Conservation (phyloP, 2,113 vertebrate genomes). For the Gnathonemus echidnorhynchus region DNA sequence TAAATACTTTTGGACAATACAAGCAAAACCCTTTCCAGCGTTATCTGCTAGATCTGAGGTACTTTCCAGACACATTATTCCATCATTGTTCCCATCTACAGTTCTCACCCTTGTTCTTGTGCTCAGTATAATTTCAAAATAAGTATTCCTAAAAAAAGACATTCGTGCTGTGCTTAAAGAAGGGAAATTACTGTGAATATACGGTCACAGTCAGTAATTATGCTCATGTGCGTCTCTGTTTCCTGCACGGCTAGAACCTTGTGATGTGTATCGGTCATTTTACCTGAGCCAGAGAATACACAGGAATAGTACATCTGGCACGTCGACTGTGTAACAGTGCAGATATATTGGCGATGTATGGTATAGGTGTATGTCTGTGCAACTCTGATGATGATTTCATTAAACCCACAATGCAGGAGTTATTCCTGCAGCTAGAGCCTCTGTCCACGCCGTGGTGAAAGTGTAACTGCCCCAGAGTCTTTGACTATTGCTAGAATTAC, state of each 20-base stretch:
- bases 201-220: neutral
- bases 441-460: neutral
- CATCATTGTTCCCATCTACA: neutral
- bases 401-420: neutral
- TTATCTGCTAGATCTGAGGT: neutral
- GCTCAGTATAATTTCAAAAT: neutral
- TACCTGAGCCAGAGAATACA: neutral
- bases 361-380: neutral
- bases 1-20: neutral
- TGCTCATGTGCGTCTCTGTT: neutral
- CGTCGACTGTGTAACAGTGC: neutral
- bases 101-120: neutral
- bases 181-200: neutral
- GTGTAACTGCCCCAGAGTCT: neutral
- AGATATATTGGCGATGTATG: neutral
- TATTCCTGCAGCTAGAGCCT: neutral
- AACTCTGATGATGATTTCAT: neutral
- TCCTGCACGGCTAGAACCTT: neutral
- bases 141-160: neutral
- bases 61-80: neutral
- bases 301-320: neutral
- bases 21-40: neutral
- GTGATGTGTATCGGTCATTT: neutral
- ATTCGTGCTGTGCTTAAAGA: neutral
- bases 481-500: neutral